Percentiles rank a stretch among this genome's conserved stretches.
Conservation (phyloP, 2,797 vertebrate genomes). For the Rhinatrema bivittatum region DNA sequence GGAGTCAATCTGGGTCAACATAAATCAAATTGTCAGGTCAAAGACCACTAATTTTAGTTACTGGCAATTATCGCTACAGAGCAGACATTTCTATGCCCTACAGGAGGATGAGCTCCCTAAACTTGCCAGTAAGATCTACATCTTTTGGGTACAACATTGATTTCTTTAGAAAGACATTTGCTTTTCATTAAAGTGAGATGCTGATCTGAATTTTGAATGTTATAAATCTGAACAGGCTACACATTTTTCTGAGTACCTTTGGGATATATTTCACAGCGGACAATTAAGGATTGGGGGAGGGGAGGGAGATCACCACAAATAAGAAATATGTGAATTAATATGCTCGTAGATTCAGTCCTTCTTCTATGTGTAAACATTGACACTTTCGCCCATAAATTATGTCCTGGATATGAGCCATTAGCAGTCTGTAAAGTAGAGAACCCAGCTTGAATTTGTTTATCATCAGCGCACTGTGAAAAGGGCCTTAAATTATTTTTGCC, state of each 20-base stretch:
- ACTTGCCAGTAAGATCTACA: no score
- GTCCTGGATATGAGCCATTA: slow-evolving; percentile 10
- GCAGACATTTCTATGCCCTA: no score
- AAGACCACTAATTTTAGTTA: no score
- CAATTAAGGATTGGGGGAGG: slow-evolving; percentile 7
- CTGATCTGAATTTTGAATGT: no score
- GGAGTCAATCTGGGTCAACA: no score
- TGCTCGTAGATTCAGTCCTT: neutral
- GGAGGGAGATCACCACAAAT: slow-evolving; percentile 11
- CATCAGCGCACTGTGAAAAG: slow-evolving; percentile 20
- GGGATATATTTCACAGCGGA: slow-evolving; percentile 13
- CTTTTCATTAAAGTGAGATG: no score
- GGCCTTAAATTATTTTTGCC: slow-evolving; percentile 24
- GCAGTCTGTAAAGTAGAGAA: slow-evolving; percentile 3
- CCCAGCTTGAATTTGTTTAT: slow-evolving; percentile 29
- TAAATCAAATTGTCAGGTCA: no score
- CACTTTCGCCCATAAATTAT: slow-evolving; percentile 6
- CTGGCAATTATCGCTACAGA: no score
- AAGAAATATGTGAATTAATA: slow-evolving; percentile 5
- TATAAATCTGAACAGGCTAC: no score
- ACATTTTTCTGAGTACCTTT: neutral
- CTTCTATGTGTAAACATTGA: slow-evolving; percentile 7
- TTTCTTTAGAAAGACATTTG: no score
- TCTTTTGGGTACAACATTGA: no score
- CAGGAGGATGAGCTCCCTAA: no score